Conservation (phyloP, 2,797 vertebrate genomes). For the Stomatorhinus walkeri region DNA sequence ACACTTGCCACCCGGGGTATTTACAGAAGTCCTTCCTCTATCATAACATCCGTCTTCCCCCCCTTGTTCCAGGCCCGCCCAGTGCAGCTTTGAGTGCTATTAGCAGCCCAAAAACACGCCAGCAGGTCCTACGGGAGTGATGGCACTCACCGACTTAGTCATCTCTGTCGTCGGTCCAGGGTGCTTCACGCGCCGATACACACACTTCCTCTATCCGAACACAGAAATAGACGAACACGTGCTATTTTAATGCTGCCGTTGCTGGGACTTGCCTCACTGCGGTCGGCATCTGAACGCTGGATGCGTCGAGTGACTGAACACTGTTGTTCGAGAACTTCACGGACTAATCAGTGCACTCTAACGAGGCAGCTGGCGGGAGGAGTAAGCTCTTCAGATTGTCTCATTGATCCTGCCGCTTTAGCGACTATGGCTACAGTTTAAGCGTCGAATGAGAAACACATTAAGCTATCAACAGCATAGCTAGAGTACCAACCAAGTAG, state of each 20-base stretch:
- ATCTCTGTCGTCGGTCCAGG: conserved; percentile 3
- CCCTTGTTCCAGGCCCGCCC: conserved; percentile 14
- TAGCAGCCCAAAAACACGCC: neutral
- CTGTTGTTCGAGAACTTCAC: neutral
- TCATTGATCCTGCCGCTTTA: neutral
- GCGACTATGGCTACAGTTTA: neutral
- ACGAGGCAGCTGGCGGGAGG: neutral
- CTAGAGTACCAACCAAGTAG: neutral
- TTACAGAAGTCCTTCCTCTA: conserved; percentile 7
- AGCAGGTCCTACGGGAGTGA: neutral
- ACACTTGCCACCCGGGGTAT: neutral
- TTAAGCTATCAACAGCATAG: neutral
- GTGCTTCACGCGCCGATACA: neutral
- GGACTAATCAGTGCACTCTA: neutral
- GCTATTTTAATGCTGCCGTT: conserved; percentile 3
- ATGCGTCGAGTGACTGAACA: neutral
- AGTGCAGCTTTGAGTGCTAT: neutral
- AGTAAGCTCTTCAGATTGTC: neutral
- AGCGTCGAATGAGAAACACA: neutral
- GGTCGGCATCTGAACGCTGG: neutral
- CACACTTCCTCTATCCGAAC: conserved; percentile 4
- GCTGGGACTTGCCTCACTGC: neutral
- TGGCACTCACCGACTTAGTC: neutral
- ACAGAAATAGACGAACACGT: neutral
- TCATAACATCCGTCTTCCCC: conserved; percentile 9